Percentiles rank a stretch among this genome's conserved stretches.
These are phyloP conservation scores for Argyresthia goedartella DNA, from an alignment of 2,888 invertebrate genomes.

Conservation along the genomic window DNA sequence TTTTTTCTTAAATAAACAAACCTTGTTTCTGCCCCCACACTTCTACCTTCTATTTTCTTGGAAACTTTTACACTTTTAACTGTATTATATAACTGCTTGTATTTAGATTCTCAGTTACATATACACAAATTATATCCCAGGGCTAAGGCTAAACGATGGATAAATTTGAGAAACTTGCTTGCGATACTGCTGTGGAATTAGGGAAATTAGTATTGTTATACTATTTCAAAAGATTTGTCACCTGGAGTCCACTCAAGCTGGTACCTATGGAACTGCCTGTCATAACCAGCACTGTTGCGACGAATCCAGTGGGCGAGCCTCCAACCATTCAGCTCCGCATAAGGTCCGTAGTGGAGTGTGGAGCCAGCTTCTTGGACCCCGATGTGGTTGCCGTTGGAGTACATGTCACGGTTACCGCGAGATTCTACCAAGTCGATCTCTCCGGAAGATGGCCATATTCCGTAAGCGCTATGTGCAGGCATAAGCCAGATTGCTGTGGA, in stretches of 20 bases:
- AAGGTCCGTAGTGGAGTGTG: constrained; percentile 78
- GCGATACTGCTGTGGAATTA: no score
- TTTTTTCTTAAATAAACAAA: no score
- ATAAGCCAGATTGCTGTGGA: constrained; percentile 76
- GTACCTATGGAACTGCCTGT: constrained; percentile 74
- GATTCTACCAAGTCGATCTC: constrained; percentile 80
- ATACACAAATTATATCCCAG: no score
- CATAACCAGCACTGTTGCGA: constrained; percentile 47
- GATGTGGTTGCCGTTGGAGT: constrained; percentile 58
- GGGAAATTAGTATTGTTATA: no score
- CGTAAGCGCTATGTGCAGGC: constrained; percentile 74
- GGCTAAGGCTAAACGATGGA: no score
- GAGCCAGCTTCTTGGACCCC: constrained; percentile 71
- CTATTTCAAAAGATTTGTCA: constrained; percentile 15
- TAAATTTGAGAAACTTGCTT: no score
- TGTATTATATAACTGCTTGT: no score
- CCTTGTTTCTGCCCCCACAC: no score
- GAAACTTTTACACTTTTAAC: no score
- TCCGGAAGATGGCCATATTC: constrained; percentile 78
- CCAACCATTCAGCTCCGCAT: constrained; percentile 63
- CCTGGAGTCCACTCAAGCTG: constrained; percentile 76
- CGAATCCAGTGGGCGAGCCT: constrained; percentile 59
- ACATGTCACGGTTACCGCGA: constrained; percentile 72
- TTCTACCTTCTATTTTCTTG: no score
- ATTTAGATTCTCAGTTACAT: no score